Evolutionary conservation across 2,888 invertebrate species (phyloP), one percentile per base, ranked within the genome.

Genomic region (Lagria hirta): DNA sequence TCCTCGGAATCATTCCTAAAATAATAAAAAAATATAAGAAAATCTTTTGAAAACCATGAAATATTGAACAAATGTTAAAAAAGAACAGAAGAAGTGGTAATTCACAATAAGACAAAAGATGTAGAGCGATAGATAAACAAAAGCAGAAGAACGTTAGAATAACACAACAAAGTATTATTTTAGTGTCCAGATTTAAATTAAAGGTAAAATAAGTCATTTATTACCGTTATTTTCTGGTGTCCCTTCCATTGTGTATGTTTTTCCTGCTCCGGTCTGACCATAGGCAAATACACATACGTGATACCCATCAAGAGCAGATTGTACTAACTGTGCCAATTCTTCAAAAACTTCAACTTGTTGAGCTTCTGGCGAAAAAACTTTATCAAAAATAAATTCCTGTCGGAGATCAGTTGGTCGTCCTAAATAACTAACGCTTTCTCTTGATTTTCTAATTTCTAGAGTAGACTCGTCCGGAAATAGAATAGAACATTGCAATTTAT

Each of bases 221-320:
- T 41, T 52, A 48, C 61, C 61, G 22, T 33, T 15, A 15, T 45
- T 4, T 6, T 42, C 32, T 2, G 37, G 29, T 12, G 43, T 54
- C 16, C 92, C 92, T 74, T 90, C 90, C 92, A 93, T 92, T 0
- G 92, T 92, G 61, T 83, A 88, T 0, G 92, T 92, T 72, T 92
- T 92, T 0, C 92, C 92, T 35, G 90, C 89, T 6, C 92, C 90
- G 1, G 92, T 92, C 73, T 92, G 92, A 0, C 92, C 92, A 66
- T 93, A 93, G 5, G 92, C 92, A 75, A 92, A 91, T 26, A 93
- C 86, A 68, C 92, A 93, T 3, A 91, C 87, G 72, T 93, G 88
- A 65, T 89, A 93, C 0, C 89, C 89, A 73, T 93, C 92, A 30
- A 93, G 69, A 0, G 90, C 89, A 1, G 89, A 89, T 70, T 92